Conservation (phyloP, 2,888 invertebrate genomes). For the Latrodectus hesperus region DNA sequence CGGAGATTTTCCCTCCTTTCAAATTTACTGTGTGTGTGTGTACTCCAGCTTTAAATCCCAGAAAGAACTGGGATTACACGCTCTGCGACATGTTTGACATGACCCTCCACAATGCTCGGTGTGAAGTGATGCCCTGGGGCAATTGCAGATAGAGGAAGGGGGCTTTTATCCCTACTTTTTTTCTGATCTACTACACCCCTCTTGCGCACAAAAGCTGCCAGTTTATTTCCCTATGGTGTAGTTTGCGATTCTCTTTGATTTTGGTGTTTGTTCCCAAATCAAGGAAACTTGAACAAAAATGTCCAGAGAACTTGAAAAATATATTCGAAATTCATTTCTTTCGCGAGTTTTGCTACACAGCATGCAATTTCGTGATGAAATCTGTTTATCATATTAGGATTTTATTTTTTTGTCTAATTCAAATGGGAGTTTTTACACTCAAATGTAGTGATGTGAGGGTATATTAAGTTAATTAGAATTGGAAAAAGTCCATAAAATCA, state of each 20-base stretch:
- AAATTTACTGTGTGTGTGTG: constrained; percentile 8
- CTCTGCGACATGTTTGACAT: constrained; percentile 53
- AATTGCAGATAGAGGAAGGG: constrained; percentile 24
- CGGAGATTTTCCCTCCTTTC: background rate
- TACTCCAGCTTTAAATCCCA: constrained; percentile 61
- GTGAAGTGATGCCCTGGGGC: constrained; percentile 51
- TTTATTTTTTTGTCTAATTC: no score
- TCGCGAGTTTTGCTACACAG: no score
- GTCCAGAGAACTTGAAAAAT: no score
- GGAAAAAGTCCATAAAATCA: no score
- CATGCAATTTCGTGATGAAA: no score
- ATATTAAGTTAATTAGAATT: no score
- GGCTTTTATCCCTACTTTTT: background rate
- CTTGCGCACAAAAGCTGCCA: background rate
- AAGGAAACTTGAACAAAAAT: no score
- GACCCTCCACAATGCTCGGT: constrained; percentile 42
- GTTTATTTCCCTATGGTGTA: constrained; percentile 30
- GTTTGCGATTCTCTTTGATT: constrained; percentile 1
- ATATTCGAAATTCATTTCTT: no score
- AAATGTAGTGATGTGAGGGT: no score
- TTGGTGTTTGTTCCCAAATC: background rate
- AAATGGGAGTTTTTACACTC: no score
- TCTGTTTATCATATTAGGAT: no score
- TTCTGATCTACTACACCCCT: background rate
- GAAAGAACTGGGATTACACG: constrained; percentile 47